phyloP scores from a whole-genome alignment of 2,113 vertebrate genomes.

The Heloderma charlesbogerti region DNA sequence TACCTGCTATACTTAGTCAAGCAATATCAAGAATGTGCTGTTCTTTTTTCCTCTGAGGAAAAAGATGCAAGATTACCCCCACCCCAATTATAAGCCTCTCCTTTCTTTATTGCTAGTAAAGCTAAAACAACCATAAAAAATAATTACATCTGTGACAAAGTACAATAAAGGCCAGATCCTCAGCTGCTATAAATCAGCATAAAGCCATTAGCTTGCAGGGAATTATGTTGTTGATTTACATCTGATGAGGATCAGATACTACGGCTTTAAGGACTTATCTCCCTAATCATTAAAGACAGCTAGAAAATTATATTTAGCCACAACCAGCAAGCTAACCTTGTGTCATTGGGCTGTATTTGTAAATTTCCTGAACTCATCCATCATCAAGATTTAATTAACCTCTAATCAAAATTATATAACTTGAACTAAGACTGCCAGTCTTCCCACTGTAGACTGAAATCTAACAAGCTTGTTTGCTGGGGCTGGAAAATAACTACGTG shows the following conservation, averaged over 20 bases:
- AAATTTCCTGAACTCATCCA: constrained; percentile 66
- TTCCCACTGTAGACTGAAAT: constrained; percentile 58
- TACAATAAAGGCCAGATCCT: constrained; percentile 35
- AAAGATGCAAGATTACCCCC: constrained; percentile 2
- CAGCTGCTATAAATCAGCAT: constrained; percentile 33
- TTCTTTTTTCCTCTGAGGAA: background rate
- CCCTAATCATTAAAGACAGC: constrained; percentile 53
- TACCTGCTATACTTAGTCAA: background rate
- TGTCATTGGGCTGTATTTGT: constrained; percentile 56
- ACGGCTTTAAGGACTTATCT: constrained; percentile 44
- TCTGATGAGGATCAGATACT: constrained; percentile 33
- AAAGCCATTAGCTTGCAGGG: constrained; percentile 35
- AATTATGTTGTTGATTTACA: constrained; percentile 42
- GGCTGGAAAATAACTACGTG: background rate
- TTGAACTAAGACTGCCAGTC: constrained; percentile 62
- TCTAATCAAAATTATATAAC: constrained; percentile 70
- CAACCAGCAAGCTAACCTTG: constrained; percentile 60
- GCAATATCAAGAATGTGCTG: background rate
- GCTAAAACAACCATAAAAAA: constrained; percentile 43
- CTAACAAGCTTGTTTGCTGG: constrained; percentile 36
- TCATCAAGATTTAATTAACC: constrained; percentile 68
- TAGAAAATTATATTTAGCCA: constrained; percentile 64
- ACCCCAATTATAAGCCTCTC: constrained; percentile 9
- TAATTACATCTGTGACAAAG: constrained; percentile 23
- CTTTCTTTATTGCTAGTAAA: constrained; percentile 46